Conservation (phyloP, 2,888 invertebrate species). For the Itoplectis maculator region DNA sequence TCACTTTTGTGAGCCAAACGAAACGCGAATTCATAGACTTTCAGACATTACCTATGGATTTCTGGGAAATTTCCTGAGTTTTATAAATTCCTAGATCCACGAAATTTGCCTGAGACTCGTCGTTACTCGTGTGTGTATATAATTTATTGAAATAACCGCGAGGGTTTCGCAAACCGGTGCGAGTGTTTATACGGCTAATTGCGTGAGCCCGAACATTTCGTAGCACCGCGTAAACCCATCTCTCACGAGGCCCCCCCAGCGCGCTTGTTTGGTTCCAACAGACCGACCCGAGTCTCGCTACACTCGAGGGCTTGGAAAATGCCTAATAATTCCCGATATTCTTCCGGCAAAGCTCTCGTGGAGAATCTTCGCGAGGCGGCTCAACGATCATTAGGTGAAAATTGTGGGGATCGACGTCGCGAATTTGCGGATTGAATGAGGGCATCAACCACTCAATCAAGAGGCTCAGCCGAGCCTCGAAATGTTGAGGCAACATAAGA, state of each 20-base stretch:
- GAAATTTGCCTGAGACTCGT: too few relatives aligned
- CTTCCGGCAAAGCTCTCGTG: neutral
- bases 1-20: too few relatives aligned
- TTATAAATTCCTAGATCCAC: too few relatives aligned
- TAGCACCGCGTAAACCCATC: neutral
- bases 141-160: too few relatives aligned
- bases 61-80: too few relatives aligned
- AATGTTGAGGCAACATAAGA: neutral
- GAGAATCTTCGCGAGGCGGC: neutral
- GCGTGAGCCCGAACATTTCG: neutral
- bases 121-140: too few relatives aligned
- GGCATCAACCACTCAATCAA: neutral
- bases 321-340: neutral
- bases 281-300: neutral
- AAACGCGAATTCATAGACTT: too few relatives aligned
- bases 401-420: too few relatives aligned
- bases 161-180: too few relatives aligned
- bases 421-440: neutral
- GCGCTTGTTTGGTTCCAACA: neutral
- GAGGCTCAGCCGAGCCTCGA: neutral
- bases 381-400: neutral
- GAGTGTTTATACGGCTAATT: neutral
- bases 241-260: neutral
- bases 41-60: too few relatives aligned
- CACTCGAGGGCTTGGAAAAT: neutral